Base-by-base conservation (phyloP, 1,140 invertebrate genomes). In the Drosophila gunungcola region DNA sequence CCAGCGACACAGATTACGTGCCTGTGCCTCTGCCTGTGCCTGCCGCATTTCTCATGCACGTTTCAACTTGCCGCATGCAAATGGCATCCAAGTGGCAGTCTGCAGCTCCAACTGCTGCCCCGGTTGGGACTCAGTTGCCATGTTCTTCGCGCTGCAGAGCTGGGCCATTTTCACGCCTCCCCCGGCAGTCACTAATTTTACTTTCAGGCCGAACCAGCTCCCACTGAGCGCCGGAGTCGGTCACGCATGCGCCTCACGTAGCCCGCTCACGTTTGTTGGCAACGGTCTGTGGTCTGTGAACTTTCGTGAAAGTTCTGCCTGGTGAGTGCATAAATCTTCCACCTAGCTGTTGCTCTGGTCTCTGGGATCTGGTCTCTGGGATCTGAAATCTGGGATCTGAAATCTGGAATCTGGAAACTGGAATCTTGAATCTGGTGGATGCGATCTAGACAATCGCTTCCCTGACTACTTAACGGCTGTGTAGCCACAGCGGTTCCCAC, bases 251-350 rank as follows among this genome's bases (percentile, higher is more conserved):
- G 72, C 51, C 80, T 88, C 84, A 89, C 76, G 83, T 83, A 77
- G 46, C 65, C 21, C 36, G 56, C 13, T 60, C 49, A 75, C 49
- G 43, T 74, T 34, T 38, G 39, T 13, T 13, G 27, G 46, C 45
- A 38, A 45, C 16, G 55, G 43, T 36, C 53, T 39, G 38, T 65
- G 67, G 57, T 74, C 74, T 82, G 76, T 88, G 70, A 89, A 86
- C 78, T 86, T 86, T 82, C 77, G 83, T 80, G 84, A 88, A 88
- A 88, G 83, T 88, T 88, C 80, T 89, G 49, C 43, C 48, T 48
- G 61, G 46, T 45, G 48, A 69, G 73, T 88, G 76, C 73, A 82
- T 80, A 88, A 82, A 80, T 88, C 83, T 83, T 56, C 25, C 54
- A 45, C 52, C 67, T 41, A 39, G 41, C 42, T 9, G 25, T 27